phyloP scores from a whole-genome alignment of 2,797 vertebrate genomes.

The Arctocebus calabarensis region DNA sequence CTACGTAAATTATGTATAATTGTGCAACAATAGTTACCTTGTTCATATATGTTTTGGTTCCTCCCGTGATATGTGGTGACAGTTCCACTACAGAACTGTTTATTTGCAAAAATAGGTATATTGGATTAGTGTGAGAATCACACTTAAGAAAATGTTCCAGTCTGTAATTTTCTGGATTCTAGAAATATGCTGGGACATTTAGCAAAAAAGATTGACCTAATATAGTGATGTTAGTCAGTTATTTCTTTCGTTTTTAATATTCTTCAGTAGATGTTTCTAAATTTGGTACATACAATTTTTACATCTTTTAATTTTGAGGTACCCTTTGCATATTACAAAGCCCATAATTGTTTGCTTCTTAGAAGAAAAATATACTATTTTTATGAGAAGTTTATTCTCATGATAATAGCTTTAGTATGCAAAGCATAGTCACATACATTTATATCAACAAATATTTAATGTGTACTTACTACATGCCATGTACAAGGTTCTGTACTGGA shows the following conservation, averaged over 20 bases:
- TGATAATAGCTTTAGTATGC: not conserved
- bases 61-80: not conserved
- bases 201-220: not conserved
- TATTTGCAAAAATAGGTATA: not conserved
- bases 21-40: not conserved
- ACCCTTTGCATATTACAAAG: not conserved
- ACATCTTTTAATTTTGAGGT: not conserved
- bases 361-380: not conserved
- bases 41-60: not conserved
- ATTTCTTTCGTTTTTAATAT: not conserved
- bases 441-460: not conserved
- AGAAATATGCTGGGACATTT: not conserved
- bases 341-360: not conserved
- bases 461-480: not conserved
- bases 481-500: not conserved
- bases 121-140: not conserved
- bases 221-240: not conserved
- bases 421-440: not conserved
- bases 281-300: not conserved
- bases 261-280: not conserved
- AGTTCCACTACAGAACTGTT: not conserved
- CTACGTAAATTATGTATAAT: not conserved
- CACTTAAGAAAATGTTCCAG: not conserved
- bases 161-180: not conserved
- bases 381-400: not conserved